Evolutionary conservation across 1,140 invertebrate species (phyloP).

Genomic region (Diorhabda elongata): DNA sequence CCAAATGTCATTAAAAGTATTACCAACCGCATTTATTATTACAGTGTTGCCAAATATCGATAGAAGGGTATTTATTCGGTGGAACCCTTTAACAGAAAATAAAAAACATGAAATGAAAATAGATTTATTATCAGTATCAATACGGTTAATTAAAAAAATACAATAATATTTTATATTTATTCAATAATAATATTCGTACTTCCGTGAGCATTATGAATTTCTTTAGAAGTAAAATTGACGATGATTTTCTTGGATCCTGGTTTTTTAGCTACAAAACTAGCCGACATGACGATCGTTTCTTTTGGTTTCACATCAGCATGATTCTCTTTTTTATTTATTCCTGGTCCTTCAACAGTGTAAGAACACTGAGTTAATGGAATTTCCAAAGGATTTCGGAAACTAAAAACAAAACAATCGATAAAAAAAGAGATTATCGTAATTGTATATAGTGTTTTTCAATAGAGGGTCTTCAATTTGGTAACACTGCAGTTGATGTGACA

Average conservation of each 20-base stretch:
- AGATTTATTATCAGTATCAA: too few species aligned
- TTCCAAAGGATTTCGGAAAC: conserved; percentile 65
- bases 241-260: conserved; percentile 57
- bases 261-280: conserved; percentile 54
- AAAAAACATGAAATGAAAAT: too few species aligned
- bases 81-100: too few species aligned
- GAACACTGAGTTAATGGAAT: conserved; percentile 58
- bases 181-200: conserved; percentile 39
- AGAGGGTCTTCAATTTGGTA: background rate
- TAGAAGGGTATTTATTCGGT: too few species aligned
- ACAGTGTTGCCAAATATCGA: too few species aligned
- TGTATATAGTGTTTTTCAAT: background rate
- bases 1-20: too few species aligned
- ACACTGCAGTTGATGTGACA: too few species aligned
- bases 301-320: conserved; percentile 57
- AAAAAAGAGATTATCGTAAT: background rate
- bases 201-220: conserved; percentile 59
- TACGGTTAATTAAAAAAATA: too few species aligned
- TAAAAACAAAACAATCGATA: conserved; percentile 42
- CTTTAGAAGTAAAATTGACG: conserved; percentile 59
- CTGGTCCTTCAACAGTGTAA: conserved; percentile 65
- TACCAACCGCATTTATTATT: too few species aligned
- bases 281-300: conserved; percentile 55
- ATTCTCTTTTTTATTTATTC: conserved; percentile 57
- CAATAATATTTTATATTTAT: too few species aligned